These are phyloP conservation scores for Hydrotaea diabolus DNA, from an alignment of 2,888 invertebrate species.

Conservation along the genomic window DNA sequence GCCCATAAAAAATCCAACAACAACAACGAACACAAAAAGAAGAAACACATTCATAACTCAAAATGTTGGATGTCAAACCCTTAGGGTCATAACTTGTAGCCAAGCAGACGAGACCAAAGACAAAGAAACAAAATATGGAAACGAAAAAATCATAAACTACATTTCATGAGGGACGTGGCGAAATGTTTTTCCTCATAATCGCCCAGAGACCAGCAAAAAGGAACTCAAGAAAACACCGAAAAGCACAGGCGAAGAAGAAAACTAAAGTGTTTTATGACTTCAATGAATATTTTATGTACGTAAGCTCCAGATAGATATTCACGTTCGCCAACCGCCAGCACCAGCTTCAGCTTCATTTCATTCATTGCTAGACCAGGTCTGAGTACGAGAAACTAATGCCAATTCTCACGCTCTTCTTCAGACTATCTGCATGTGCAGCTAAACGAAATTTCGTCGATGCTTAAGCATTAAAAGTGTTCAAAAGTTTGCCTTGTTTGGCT, in stretches of 20 bases:
- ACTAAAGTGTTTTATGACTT: constrained; percentile 46
- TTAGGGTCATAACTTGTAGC: constrained; percentile 59
- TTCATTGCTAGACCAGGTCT: constrained; percentile 14
- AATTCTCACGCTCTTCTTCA: constrained; percentile 63
- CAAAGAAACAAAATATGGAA: neutral
- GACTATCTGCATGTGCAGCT: constrained; percentile 29
- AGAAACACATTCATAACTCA: constrained; percentile 37
- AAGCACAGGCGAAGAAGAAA: constrained; percentile 10
- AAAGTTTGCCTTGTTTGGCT: constrained; percentile 26
- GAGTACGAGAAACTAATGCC: constrained; percentile 37
- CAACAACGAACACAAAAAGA: too few relatives aligned
- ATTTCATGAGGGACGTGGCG: constrained; percentile 49
- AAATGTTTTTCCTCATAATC: constrained; percentile 37
- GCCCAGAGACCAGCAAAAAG: neutral
- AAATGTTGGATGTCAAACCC: constrained; percentile 49
- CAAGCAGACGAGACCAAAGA: constrained; percentile 7
- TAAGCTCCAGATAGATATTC: constrained; percentile 30
- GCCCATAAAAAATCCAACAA: neutral
- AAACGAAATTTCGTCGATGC: constrained; percentile 22
- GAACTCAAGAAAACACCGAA: neutral
- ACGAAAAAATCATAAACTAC: constrained; percentile 49
- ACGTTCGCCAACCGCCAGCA: constrained; percentile 2
- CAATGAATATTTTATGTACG: constrained; percentile 41
- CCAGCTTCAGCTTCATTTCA: neutral
- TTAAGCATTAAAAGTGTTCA: constrained; percentile 15